Conservation (phyloP, 2,888 invertebrate species). For the Lasius platythorax region DNA sequence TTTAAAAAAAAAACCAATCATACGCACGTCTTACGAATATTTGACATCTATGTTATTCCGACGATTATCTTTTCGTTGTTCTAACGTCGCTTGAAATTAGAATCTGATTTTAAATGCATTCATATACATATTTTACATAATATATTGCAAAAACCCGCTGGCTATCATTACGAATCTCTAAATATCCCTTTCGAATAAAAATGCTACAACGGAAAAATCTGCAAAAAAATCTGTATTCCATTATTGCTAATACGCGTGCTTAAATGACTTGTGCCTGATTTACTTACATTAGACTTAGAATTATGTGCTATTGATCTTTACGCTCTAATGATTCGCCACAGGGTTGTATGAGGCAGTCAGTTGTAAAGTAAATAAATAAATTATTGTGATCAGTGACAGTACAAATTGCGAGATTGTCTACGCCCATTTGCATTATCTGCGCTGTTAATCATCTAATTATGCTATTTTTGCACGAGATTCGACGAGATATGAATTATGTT, state of each 20-base stretch:
- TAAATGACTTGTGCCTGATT: slow-evolving; percentile 61
- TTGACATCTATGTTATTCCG: not conserved
- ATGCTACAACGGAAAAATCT: not conserved
- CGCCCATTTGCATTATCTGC: slow-evolving; percentile 6
- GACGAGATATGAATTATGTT: slow-evolving; percentile 16
- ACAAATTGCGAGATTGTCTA: slow-evolving; percentile 38
- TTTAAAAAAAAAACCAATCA: not conserved
- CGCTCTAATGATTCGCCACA: slow-evolving; percentile 71
- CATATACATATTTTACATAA: slow-evolving; percentile 24
- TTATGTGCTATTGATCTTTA: slow-evolving; percentile 75
- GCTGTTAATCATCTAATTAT: slow-evolving; percentile 30
- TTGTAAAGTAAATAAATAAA: slow-evolving; percentile 69
- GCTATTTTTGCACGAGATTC: not conserved
- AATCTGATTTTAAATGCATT: not conserved
- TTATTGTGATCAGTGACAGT: slow-evolving; percentile 58
- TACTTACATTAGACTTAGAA: slow-evolving; percentile 57
- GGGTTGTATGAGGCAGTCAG: slow-evolving; percentile 58
- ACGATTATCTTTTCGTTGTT: not conserved
- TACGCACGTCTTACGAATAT: not conserved
- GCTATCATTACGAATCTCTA: not conserved
- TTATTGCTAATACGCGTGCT: slow-evolving; percentile 51
- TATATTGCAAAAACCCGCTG: not conserved
- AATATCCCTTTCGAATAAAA: not conserved
- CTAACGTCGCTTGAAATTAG: not conserved
- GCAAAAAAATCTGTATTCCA: slow-evolving; percentile 26